Conservation (phyloP, 1,140 invertebrate species). For the Scaptomyza hsui region DNA sequence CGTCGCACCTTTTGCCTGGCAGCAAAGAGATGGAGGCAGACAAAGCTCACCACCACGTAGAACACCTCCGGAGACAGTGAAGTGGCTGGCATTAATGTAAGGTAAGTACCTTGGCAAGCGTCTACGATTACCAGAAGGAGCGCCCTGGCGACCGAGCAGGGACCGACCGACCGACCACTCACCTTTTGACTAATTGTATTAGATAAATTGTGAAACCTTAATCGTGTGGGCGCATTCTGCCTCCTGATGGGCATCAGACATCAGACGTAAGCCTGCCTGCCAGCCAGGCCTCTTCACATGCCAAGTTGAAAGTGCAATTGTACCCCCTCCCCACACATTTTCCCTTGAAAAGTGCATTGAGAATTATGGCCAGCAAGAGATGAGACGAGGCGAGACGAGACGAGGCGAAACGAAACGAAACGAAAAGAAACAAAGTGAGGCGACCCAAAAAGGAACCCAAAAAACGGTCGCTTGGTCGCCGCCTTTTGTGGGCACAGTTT, state of each 20-base stretch:
- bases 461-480: not conserved
- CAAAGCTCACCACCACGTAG: not conserved
- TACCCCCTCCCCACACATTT: not conserved
- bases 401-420: no score
- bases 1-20: constrained; percentile 50
- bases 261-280: no score
- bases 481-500: constrained; percentile 10
- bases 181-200: constrained; percentile 81
- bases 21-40: not conserved
- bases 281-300: constrained; percentile 16
- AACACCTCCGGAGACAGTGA: constrained; percentile 13
- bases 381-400: no score
- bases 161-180: no score
- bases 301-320: constrained; percentile 43
- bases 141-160: not conserved
- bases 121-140: constrained; percentile 70
- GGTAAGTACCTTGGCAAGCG: constrained; percentile 46
- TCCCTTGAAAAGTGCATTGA: constrained; percentile 50
- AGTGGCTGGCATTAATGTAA: constrained; percentile 57
- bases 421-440: not conserved
- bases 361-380: constrained; percentile 22
- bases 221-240: constrained; percentile 64
- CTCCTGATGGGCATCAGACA: constrained; percentile 7
- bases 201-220: constrained; percentile 81
- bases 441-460: not conserved